These are phyloP conservation scores for Pogonus chalceus DNA, from an alignment of 1,140 invertebrate genomes.

Conservation along the genomic window DNA sequence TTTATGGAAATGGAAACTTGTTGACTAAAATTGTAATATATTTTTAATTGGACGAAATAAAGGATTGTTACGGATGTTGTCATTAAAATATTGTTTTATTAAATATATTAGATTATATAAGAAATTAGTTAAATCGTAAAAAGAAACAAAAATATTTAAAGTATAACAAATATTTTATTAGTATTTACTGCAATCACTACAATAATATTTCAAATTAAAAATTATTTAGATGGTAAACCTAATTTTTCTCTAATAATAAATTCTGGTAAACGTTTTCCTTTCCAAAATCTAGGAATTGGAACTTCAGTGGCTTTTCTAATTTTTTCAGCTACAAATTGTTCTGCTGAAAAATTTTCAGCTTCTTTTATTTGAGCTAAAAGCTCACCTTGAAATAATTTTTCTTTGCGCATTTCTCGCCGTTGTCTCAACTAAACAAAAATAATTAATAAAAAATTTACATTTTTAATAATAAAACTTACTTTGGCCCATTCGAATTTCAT, in stretches of 20 bases:
- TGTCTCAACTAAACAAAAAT: conserved; percentile 41
- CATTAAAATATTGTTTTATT: too few relatives aligned
- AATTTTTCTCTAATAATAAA: conserved; percentile 48
- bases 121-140: too few relatives aligned
- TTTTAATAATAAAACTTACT: conserved; percentile 21
- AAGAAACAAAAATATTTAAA: too few relatives aligned
- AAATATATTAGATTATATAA: too few relatives aligned
- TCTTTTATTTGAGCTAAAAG: conserved; percentile 56
- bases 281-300: conserved; percentile 49
- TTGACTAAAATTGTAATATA: too few relatives aligned
- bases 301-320: conserved; percentile 51
- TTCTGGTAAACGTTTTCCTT: conserved; percentile 52
- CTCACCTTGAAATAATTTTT: conserved; percentile 63
- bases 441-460: neutral
- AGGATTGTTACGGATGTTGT: too few relatives aligned
- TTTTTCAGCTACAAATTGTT: conserved; percentile 54
- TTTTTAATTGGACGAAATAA: too few relatives aligned
- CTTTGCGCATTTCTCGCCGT: conserved; percentile 56
- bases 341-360: conserved; percentile 65
- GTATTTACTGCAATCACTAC: too few relatives aligned
- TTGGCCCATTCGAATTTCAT: conserved; percentile 69
- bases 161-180: too few relatives aligned
- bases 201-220: too few relatives aligned
- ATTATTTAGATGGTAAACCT: conserved; percentile 25
- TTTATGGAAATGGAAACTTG: too few relatives aligned